Evolutionary conservation across 2,888 invertebrate species (phyloP), one percentile per base, ranked within the genome.

Genomic region (Galerucella calmariensis): DNA sequence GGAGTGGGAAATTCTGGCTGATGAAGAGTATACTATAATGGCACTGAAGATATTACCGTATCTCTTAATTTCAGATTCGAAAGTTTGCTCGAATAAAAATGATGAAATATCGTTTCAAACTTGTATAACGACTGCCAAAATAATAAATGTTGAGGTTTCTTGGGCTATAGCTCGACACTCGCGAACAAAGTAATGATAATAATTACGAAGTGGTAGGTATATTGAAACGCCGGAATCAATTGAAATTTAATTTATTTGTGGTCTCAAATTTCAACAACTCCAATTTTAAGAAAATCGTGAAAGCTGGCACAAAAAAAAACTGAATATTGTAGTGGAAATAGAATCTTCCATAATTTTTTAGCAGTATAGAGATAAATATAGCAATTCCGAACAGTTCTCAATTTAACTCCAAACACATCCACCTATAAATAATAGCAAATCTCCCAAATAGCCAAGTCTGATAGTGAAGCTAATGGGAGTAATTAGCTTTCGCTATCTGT

Each of bases 21-120:
- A 48, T 14, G n/a, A 48, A 9, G 41, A 61, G 56, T n/a, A 65
- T 70, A 70, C 67, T 74, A 74, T 70, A 70, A 70, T 61, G 74
- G 67, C 74, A 70, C 74, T 67, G 74, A 70, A 69, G 66, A 70
- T 70, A 20, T 20, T 1, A 20, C 70, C 74, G 70, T 74, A 74
- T 74, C 74, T 74, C 70, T 74, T 67, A 74, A 74, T 74, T 74
- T 74, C 74, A 70, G 74, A 74, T 74, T 74, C 74, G 27, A 65
- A 67, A 74, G 66, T 66, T 69, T 69, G 61, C 51, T 41, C 61
- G 61, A 67, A 70, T 67, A 74, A 74, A 70, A 67, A 74, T 74
- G 69, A 74, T 70, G 70, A 74, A 74, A 69, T 67, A 70, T 74
- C 58, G 68, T 61, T 65, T 61, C 51, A 67, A 61, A 70, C 66